phyloP scores from a whole-genome alignment of 2,113 vertebrate genomes.

The Benthochromis sp. region DNA sequence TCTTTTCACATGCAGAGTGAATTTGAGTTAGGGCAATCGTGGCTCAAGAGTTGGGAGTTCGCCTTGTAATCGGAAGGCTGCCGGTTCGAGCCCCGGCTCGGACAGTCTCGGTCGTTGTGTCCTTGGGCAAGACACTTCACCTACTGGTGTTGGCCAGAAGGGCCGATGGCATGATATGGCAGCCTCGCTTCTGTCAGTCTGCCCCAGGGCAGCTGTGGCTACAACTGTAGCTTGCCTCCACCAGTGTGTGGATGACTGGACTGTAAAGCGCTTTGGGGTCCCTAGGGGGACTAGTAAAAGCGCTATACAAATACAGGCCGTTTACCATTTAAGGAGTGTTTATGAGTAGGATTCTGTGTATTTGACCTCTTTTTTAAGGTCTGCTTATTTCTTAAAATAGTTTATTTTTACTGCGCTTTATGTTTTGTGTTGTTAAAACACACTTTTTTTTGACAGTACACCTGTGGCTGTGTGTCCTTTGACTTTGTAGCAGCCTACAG shows the following conservation, averaged over 20 bases:
- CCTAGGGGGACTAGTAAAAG: not conserved
- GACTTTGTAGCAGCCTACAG: not conserved
- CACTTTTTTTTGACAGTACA: not conserved
- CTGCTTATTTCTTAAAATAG: not conserved
- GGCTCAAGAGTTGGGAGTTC: too few relatives aligned
- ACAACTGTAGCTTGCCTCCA: not conserved
- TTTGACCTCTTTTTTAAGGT: not conserved
- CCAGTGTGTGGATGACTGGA: not conserved
- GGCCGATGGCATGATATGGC: too few relatives aligned
- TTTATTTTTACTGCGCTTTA: not conserved
- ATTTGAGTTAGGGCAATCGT: too few relatives aligned
- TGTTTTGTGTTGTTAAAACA: not conserved
- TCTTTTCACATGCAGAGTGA: too few relatives aligned
- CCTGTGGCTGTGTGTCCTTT: not conserved
- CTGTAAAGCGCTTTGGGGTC: fast-evolving
- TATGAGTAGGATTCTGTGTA: not conserved
- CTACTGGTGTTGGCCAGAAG: too few relatives aligned
- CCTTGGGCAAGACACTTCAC: too few relatives aligned
- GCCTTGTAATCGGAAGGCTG: too few relatives aligned
- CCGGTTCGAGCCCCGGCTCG: too few relatives aligned
- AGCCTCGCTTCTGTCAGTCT: too few relatives aligned
- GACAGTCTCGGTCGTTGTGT: too few relatives aligned
- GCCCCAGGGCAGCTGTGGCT: not conserved
- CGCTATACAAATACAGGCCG: not conserved
- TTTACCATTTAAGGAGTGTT: not conserved